Percentiles rank a stretch among this genome's conserved stretches.
Evolutionary conservation across 2,797 vertebrate species (phyloP).

Genomic region (Cichlasoma orientale): DNA sequence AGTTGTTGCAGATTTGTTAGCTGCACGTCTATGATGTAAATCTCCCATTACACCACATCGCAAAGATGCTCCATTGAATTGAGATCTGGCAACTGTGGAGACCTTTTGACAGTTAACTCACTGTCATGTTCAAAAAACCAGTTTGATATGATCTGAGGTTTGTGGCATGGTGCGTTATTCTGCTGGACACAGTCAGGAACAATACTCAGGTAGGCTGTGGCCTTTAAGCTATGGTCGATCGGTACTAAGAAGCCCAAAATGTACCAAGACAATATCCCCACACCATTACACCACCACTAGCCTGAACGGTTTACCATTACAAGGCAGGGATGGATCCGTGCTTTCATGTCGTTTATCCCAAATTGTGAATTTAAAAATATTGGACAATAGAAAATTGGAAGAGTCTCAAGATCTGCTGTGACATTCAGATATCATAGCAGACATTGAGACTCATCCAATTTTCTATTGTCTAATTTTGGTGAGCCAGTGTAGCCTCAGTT

Average conservation of each 20-base stretch:
- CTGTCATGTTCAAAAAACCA: neutral
- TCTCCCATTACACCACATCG: neutral
- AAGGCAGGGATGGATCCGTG: neutral
- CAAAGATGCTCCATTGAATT: neutral
- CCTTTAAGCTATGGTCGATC: neutral
- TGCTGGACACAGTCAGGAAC: neutral
- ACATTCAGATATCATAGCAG: neutral
- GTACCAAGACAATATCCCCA: neutral
- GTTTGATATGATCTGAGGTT: neutral
- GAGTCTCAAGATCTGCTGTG: too few species aligned
- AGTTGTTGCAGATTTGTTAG: neutral
- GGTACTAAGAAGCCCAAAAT: neutral
- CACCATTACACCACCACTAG: neutral
- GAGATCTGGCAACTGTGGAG: neutral
- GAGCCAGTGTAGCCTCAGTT: neutral
- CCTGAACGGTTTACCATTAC: too few species aligned
- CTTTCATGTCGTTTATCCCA: neutral
- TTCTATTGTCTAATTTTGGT: neutral
- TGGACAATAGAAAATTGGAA: too few species aligned
- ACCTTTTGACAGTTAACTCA: neutral
- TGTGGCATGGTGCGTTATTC: rapidly evolving
- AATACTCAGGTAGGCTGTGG: neutral
- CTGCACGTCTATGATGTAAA: neutral
- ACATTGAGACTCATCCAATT: neutral
- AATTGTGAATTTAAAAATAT: neutral